phyloP scores from a whole-genome alignment of 2,797 vertebrate genomes.

The Pipistrellus nathusii region DNA sequence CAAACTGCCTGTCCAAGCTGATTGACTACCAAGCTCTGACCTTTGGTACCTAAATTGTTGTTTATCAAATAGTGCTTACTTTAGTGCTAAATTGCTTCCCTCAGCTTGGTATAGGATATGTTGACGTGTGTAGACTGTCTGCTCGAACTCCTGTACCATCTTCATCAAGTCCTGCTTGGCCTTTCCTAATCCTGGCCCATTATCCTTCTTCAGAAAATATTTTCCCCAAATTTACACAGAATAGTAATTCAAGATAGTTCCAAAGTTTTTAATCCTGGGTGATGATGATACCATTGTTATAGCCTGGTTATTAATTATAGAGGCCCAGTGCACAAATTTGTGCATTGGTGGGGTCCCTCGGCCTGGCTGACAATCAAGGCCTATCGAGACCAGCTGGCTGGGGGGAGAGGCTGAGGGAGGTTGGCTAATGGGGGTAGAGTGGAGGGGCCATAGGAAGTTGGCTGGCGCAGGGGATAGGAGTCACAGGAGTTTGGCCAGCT shows the following conservation, averaged over 20 bases:
- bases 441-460: too few relatives aligned
- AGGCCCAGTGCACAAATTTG: too few relatives aligned
- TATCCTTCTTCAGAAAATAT: not conserved
- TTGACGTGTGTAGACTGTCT: not conserved
- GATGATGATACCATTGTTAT: not conserved
- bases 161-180: not conserved
- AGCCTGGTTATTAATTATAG: too few relatives aligned
- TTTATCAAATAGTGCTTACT: not conserved
- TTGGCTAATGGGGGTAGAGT: too few relatives aligned
- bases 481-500: too few relatives aligned
- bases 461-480: too few relatives aligned
- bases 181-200: not conserved
- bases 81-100: not conserved
- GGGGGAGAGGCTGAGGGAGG: too few relatives aligned
- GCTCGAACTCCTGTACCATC: not conserved
- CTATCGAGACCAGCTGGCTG: too few relatives aligned
- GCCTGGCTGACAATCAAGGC: too few relatives aligned
- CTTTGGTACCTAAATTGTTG: not conserved
- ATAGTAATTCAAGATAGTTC: not conserved
- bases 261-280: not conserved
- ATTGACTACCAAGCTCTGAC: constrained; percentile 13
- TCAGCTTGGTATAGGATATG: not conserved
- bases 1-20: constrained; percentile 15
- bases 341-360: too few relatives aligned
- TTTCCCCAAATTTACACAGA: not conserved